phyloP scores from a whole-genome alignment of 2,888 invertebrate genomes.

The Limenitis camilla region DNA sequence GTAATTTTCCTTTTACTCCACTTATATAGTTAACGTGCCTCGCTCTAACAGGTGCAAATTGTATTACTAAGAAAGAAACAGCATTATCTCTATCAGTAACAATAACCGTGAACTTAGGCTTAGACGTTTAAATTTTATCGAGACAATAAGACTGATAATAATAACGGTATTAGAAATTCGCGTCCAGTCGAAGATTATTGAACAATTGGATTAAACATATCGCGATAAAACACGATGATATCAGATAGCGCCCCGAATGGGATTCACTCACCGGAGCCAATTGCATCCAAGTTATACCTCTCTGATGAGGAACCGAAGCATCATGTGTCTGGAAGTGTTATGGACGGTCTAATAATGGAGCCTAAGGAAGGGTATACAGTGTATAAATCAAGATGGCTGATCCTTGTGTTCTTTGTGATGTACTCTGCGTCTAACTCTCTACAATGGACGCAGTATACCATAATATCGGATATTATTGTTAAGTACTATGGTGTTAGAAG shows the following conservation, averaged over 20 bases:
- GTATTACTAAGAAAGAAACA: conserved; percentile 5
- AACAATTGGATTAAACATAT: conserved; percentile 12
- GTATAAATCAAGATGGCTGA: conserved; percentile 84
- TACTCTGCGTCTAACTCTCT: conserved; percentile 93
- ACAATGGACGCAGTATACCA: conserved; percentile 97
- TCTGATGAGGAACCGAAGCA: conserved; percentile 30
- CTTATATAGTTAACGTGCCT: background rate
- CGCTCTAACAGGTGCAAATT: background rate
- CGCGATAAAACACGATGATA: conserved; percentile 15
- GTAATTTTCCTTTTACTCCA: conserved; percentile 15
- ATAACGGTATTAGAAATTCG: conserved; percentile 8
- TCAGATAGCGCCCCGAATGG: conserved; percentile 27
- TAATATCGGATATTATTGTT: conserved; percentile 87
- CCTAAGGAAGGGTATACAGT: conserved; percentile 63
- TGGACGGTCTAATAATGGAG: conserved; percentile 39
- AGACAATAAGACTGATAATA: conserved; percentile 17
- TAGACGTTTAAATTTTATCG: background rate
- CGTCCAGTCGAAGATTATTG: conserved; percentile 13
- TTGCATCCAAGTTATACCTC: conserved; percentile 28
- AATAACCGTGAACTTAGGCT: conserved; percentile 5
- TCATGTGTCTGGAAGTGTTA: conserved; percentile 42
- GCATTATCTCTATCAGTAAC: background rate
- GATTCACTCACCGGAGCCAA: conserved; percentile 29
- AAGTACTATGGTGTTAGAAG: conserved; percentile 82
- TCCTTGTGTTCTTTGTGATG: conserved; percentile 86